These are phyloP conservation scores for Tyrannus savana DNA, from an alignment of 2,113 vertebrate genomes.

Conservation along the genomic window DNA sequence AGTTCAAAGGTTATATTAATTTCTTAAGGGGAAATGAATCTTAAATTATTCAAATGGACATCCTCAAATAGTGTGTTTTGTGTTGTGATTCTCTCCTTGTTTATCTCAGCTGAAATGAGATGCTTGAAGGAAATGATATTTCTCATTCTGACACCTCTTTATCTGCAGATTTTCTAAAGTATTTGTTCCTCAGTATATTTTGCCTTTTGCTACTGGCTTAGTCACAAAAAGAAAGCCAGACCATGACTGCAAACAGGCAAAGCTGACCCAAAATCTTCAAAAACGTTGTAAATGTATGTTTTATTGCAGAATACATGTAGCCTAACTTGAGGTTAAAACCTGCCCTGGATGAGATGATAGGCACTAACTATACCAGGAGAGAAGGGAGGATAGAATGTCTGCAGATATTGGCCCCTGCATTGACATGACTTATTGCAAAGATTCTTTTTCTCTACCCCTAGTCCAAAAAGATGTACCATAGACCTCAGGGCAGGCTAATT, in stretches of 20 bases:
- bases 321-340: background rate
- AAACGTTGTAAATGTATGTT: background rate
- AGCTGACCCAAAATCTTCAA: background rate
- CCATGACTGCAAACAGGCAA: background rate
- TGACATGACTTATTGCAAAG: background rate
- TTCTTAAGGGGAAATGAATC: background rate
- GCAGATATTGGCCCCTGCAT: background rate
- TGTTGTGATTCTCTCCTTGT: background rate
- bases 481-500: background rate
- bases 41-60: background rate
- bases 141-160: background rate
- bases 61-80: background rate
- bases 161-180: background rate
- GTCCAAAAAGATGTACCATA: background rate
- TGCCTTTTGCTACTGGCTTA: background rate
- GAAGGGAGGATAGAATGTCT: background rate
- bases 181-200: background rate
- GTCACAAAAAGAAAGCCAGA: background rate
- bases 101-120: background rate
- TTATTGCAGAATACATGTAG: background rate
- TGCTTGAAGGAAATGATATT: background rate
- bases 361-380: background rate
- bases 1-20: background rate
- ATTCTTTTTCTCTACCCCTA: background rate
- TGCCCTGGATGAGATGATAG: background rate